Conservation (phyloP, 2,113 vertebrate species). For the Mesitornis unicolor region DNA sequence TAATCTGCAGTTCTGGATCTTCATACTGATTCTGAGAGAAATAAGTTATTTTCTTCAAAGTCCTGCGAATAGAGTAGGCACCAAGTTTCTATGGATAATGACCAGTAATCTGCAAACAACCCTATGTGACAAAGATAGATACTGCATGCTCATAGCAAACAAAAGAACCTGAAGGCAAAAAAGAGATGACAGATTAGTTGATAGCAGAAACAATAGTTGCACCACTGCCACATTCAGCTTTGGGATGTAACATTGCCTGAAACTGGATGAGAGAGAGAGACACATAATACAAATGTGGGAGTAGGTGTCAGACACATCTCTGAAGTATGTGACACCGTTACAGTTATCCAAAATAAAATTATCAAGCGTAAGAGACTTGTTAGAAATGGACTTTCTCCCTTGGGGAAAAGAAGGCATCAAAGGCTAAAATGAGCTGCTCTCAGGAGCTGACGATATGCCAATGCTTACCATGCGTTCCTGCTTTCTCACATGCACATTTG, state of each 20-base stretch:
- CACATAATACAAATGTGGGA: background rate
- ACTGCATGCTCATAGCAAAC: background rate
- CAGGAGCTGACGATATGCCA: background rate
- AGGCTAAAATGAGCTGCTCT: background rate
- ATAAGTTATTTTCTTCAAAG: background rate
- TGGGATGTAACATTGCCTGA: background rate
- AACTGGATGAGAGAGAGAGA: background rate
- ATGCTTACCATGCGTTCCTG: background rate
- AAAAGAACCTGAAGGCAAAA: background rate
- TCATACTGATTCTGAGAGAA: background rate
- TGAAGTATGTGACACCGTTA: background rate
- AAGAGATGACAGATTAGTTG: slow-evolving; percentile 18
- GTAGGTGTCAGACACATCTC: background rate
- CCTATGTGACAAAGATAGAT: background rate
- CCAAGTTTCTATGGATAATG: background rate
- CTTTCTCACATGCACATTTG: fast-evolving
- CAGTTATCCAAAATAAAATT: slow-evolving; percentile 32
- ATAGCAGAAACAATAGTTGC: slow-evolving; percentile 2
- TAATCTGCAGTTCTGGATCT: background rate
- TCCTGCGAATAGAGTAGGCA: background rate
- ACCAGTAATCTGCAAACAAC: slow-evolving; percentile 25
- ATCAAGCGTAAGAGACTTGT: background rate
- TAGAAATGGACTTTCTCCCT: background rate
- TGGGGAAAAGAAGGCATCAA: background rate
- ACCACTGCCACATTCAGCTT: background rate